Conservation (phyloP, 2,888 invertebrate genomes). For the Drosophila colorata region DNA sequence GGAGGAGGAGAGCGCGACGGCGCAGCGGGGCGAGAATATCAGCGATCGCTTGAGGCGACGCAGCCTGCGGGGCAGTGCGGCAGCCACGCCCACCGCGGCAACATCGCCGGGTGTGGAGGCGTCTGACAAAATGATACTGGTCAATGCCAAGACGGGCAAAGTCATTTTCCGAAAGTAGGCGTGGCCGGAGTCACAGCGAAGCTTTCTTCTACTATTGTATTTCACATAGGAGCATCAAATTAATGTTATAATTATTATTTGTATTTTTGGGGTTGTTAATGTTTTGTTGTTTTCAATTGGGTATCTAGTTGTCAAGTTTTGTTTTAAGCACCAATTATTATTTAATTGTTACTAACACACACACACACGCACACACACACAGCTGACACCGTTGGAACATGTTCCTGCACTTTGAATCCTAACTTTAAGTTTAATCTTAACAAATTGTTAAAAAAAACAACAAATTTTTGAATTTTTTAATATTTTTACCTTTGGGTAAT, state of each 20-base stretch:
- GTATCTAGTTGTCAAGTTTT: constrained; percentile 25
- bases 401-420: constrained; percentile 71
- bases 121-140: constrained; percentile 83
- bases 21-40: constrained; percentile 70
- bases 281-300: constrained; percentile 54
- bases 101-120: constrained; percentile 15
- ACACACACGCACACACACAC: constrained; percentile 39
- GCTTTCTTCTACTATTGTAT: constrained; percentile 41
- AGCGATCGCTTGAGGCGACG: constrained; percentile 82
- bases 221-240: constrained; percentile 27
- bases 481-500: not conserved
- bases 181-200: constrained; percentile 22
- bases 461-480: too few species aligned
- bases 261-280: constrained; percentile 47
- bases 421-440: constrained; percentile 30
- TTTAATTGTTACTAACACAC: constrained; percentile 69
- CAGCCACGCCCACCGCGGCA: constrained; percentile 54
- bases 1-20: constrained; percentile 27
- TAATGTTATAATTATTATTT: constrained; percentile 17
- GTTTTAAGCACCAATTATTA: constrained; percentile 48
- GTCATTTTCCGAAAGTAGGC: constrained; percentile 84
- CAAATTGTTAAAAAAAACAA: not conserved
- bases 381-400: constrained; percentile 62
- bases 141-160: constrained; percentile 85
- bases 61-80: constrained; percentile 71